These are phyloP conservation scores for Drosophila ochracea DNA, from an alignment of 2,888 invertebrate species.

Conservation along the genomic window DNA sequence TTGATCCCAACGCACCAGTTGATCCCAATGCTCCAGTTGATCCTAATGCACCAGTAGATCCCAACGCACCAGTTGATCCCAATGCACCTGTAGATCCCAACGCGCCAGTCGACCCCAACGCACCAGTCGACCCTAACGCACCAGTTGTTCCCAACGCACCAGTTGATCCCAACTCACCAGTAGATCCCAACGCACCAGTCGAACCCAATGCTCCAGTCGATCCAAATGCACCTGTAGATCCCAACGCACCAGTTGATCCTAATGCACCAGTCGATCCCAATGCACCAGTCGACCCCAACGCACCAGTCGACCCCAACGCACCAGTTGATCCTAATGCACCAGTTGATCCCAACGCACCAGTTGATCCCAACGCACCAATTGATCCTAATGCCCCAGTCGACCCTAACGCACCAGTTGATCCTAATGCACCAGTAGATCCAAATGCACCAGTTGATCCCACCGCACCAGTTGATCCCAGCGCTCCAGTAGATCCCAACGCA, in stretches of 20 bases:
- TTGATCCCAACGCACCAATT: fast-evolving
- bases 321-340: fast-evolving
- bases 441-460: slow-evolving; percentile 28
- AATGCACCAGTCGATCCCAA: fast-evolving
- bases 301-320: fast-evolving
- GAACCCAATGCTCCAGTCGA: fast-evolving
- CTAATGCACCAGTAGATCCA: fast-evolving
- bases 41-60: slow-evolving; percentile 6
- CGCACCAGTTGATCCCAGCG: slow-evolving; percentile 14
- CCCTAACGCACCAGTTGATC: fast-evolving
- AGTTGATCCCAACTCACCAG: slow-evolving; percentile 3
- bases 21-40: slow-evolving; percentile 26
- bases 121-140: not conserved
- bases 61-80: not conserved
- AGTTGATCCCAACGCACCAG: fast-evolving
- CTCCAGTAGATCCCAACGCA: slow-evolving; percentile 6
- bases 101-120: slow-evolving; percentile 4
- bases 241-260: fast-evolving
- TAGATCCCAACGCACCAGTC: slow-evolving; percentile 14
- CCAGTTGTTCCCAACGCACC: not conserved
- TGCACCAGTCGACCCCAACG: fast-evolving
- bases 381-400: fast-evolving
- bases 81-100: slow-evolving; percentile 21
- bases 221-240: fast-evolving
- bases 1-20: slow-evolving; percentile 2